These are phyloP conservation scores for Motacilla alba DNA, from an alignment of 2,113 vertebrate genomes.

Conservation along the genomic window DNA sequence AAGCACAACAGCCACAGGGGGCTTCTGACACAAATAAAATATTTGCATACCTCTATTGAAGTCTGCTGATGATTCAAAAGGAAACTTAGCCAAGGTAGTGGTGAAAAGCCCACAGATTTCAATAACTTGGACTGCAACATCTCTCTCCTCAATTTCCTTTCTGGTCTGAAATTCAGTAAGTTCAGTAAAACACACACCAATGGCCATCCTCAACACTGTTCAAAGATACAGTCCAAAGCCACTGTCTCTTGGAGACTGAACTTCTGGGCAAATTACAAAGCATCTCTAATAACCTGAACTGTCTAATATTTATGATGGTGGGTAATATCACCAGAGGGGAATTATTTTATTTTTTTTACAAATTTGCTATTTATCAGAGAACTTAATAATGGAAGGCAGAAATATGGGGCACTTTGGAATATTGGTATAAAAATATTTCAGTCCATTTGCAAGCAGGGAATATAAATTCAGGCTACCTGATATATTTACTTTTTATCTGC, in stretches of 20 bases:
- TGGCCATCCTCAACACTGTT: not conserved
- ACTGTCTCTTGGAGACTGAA: not conserved
- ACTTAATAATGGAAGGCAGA: not conserved
- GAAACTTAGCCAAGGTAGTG: not conserved
- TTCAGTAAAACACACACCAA: not conserved
- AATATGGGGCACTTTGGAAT: not conserved
- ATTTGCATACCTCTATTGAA: not conserved
- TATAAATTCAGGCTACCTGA: not conserved
- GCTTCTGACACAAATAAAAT: not conserved
- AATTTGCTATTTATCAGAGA: not conserved
- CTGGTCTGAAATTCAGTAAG: not conserved
- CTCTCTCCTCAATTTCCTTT: not conserved
- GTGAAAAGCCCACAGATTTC: not conserved
- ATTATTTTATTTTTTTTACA: not conserved
- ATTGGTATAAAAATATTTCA: not conserved
- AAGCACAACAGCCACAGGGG: not conserved
- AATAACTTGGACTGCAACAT: not conserved
- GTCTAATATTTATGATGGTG: not conserved
- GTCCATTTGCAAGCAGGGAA: not conserved
- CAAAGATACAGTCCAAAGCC: not conserved
- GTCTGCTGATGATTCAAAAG: not conserved
- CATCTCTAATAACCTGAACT: not conserved
- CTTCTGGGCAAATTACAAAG: not conserved
- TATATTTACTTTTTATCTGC: not conserved
- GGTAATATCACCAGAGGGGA: not conserved